Evolutionary conservation across 1,140 invertebrate species (phyloP).

Genomic region (Olivierus martensii): DNA sequence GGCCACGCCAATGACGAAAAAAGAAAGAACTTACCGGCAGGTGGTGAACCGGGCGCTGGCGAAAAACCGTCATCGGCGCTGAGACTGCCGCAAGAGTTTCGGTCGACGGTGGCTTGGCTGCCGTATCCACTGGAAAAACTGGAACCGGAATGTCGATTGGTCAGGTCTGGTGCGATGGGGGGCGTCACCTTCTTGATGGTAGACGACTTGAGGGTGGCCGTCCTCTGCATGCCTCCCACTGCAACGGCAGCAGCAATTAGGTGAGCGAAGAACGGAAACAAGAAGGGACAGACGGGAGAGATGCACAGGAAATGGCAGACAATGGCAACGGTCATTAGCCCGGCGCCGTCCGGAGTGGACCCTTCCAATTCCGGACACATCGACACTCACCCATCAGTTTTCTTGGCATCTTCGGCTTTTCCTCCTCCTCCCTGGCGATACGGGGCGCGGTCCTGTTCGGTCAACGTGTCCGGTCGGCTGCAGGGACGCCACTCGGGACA

Average conservation of each 20-base stretch:
- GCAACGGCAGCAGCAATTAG: slow-evolving; percentile 17
- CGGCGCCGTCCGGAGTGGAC: too few relatives aligned
- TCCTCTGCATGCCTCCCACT: slow-evolving; percentile 62
- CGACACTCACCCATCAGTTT: too few relatives aligned
- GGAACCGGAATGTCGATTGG: slow-evolving; percentile 38
- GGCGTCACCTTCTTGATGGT: slow-evolving; percentile 62
- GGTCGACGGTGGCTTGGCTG: slow-evolving; percentile 53
- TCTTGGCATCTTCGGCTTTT: too few relatives aligned
- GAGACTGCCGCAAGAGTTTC: slow-evolving; percentile 34
- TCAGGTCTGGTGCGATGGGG: slow-evolving; percentile 55
- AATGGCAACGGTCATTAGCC: too few relatives aligned
- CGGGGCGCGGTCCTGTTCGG: too few relatives aligned
- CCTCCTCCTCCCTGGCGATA: too few relatives aligned
- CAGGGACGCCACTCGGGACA: too few relatives aligned
- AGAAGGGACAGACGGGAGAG: too few relatives aligned
- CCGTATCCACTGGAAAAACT: slow-evolving; percentile 41
- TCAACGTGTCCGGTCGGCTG: too few relatives aligned
- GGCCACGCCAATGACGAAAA: background rate
- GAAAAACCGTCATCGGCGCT: slow-evolving; percentile 18
- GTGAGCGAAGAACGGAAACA: too few relatives aligned
- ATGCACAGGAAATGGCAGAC: too few relatives aligned
- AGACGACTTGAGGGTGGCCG: slow-evolving; percentile 49
- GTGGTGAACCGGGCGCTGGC: slow-evolving; percentile 29
- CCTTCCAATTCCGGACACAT: too few relatives aligned
- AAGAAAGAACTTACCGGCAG: slow-evolving; percentile 29